Percentiles rank a stretch among this genome's conserved stretches.
Conservation (phyloP, 2,888 invertebrate species). For the Eupithecia insigniata region DNA sequence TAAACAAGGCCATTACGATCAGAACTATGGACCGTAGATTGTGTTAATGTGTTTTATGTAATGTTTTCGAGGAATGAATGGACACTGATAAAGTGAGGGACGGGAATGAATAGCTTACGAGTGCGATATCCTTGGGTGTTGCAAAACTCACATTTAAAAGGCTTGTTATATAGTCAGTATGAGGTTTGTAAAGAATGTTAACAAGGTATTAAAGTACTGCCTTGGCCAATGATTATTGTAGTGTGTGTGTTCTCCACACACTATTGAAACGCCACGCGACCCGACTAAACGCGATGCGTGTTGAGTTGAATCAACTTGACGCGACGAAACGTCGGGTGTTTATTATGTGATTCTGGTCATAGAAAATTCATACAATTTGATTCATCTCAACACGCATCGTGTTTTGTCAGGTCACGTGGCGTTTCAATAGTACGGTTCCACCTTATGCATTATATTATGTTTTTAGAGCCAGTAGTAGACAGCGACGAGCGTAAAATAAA, state of each 20-base stretch:
- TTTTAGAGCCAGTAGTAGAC: background rate
- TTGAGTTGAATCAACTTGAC: background rate
- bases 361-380: background rate
- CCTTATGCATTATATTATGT: background rate
- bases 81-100: slow-evolving; percentile 46
- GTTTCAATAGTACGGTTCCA: background rate
- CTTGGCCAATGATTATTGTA: background rate
- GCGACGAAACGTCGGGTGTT: background rate
- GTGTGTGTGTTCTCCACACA: background rate
- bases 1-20: slow-evolving; percentile 78
- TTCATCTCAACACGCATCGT: background rate
- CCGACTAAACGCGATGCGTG: no score
- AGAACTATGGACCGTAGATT: slow-evolving; percentile 74
- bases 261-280: no score
- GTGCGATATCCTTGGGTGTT: slow-evolving; percentile 21
- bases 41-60: slow-evolving; percentile 68
- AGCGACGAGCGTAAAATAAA: background rate
- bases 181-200: background rate
- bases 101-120: slow-evolving; percentile 24
- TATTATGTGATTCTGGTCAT: background rate
- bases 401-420: background rate
- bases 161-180: background rate
- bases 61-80: slow-evolving; percentile 61
- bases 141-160: slow-evolving; percentile 11
- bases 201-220: background rate